Percentiles rank a stretch among this genome's conserved stretches.
Conservation (phyloP, 2,888 invertebrate genomes). For the Masnerella sp. region DNA sequence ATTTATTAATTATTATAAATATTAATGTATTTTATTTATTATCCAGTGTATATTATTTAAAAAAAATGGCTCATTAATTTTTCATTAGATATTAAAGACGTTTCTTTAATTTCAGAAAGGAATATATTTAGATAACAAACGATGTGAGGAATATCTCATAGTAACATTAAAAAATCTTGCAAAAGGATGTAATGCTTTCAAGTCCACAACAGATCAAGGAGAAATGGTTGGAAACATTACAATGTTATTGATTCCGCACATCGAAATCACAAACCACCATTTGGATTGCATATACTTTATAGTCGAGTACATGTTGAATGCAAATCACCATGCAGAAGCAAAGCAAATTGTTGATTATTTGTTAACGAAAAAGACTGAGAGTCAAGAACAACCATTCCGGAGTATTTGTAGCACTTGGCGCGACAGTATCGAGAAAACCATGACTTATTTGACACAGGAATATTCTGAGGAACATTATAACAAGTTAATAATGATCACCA, state of each 20-base stretch:
- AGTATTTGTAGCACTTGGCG: too few relatives aligned
- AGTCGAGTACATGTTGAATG: too few relatives aligned
- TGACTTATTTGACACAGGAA: conserved; percentile 14
- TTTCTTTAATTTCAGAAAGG: conserved; percentile 15
- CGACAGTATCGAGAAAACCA: conserved; percentile 26
- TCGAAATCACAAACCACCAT: conserved; percentile 59
- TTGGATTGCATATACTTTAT: too few relatives aligned
- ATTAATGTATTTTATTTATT: too few relatives aligned
- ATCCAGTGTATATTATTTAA: too few relatives aligned
- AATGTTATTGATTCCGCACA: conserved; percentile 59
- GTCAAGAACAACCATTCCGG: too few relatives aligned
- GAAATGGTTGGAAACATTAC: conserved; percentile 63
- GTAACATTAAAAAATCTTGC: conserved; percentile 17
- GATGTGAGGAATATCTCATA: conserved; percentile 24
- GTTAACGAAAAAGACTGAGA: too few relatives aligned
- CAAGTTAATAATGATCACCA: conserved; percentile 38
- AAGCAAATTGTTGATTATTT: too few relatives aligned
- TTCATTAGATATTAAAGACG: too few relatives aligned
- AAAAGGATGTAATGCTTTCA: conserved; percentile 2
- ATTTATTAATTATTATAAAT: too few relatives aligned
- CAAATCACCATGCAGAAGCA: too few relatives aligned
- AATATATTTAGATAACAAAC: conserved; percentile 15
- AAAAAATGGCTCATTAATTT: too few relatives aligned
- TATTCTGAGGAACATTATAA: conserved; percentile 16
- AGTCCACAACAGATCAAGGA: conserved; percentile 36